Percentiles rank a stretch among this genome's conserved stretches.
These are phyloP conservation scores for Numida meleagris DNA, from an alignment of 2,113 vertebrate genomes.

Conservation along the genomic window DNA sequence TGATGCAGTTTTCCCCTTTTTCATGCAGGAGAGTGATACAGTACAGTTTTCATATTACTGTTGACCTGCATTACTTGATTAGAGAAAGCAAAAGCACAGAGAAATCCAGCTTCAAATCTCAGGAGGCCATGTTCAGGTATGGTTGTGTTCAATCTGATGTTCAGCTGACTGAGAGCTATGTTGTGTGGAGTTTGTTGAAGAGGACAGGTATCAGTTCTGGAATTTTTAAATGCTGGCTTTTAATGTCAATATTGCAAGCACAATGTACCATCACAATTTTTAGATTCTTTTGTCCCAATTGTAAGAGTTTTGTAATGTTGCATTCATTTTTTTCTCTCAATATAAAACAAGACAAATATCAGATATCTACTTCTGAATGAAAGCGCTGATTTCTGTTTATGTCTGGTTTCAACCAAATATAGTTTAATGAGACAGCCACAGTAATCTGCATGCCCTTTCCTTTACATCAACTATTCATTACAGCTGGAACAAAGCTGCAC, in stretches of 20 bases:
- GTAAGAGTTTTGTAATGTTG: neutral
- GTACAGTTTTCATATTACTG: neutral
- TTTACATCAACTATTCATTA: neutral
- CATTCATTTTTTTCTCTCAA: neutral
- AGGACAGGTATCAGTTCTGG: neutral
- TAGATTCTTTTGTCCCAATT: neutral
- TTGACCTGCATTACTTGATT: neutral
- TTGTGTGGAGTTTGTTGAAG: neutral
- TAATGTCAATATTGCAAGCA: neutral
- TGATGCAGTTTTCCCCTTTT: neutral
- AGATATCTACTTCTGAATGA: neutral
- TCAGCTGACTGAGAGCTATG: neutral
- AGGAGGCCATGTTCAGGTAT: neutral
- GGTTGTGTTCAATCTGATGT: neutral
- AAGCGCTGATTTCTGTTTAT: neutral
- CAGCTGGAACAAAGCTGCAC: neutral
- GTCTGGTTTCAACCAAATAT: neutral
- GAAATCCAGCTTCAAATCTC: neutral
- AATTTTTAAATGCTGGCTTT: neutral
- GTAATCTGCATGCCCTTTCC: neutral
- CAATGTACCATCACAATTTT: rapidly evolving
- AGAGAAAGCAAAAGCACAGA: neutral
- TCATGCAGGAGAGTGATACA: neutral
- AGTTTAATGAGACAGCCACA: neutral
- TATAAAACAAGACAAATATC: neutral